These are phyloP conservation scores for Oscheius onirici DNA, from an alignment of 2,888 invertebrate species.

Conservation along the genomic window DNA sequence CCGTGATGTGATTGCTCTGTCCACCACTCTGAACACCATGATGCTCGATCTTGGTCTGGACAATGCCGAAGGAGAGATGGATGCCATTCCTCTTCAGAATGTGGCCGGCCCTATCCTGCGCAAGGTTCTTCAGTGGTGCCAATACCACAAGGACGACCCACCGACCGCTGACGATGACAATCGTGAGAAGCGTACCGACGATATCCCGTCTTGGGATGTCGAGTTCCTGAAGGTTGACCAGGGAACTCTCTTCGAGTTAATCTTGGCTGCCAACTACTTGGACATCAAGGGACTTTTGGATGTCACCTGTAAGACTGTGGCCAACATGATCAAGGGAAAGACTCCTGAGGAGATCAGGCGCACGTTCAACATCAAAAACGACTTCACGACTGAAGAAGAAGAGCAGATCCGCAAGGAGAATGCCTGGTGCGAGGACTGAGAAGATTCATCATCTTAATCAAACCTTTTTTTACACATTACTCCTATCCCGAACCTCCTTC, in stretches of 20 bases:
- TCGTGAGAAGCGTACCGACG: constrained; percentile 97
- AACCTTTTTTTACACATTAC: neutral
- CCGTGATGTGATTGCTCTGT: constrained; percentile 95
- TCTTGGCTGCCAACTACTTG: constrained; percentile 76
- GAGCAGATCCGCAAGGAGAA: constrained; percentile 77
- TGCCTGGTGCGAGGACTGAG: constrained; percentile 69
- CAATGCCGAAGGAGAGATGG: constrained; percentile 29
- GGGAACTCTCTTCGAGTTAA: constrained; percentile 92
- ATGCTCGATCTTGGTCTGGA: constrained; percentile 78
- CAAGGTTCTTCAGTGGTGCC: constrained; percentile 78
- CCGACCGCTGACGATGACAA: constrained; percentile 90
- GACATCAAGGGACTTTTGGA: constrained; percentile 79
- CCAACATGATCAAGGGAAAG: constrained; percentile 77
- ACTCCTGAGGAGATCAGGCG: constrained; percentile 76
- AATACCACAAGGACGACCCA: constrained; percentile 80
- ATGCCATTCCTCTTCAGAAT: constrained; percentile 83
- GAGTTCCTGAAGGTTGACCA: constrained; percentile 98
- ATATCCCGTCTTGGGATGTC: constrained; percentile 98
- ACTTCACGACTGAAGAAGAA: constrained; percentile 86
- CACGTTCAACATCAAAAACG: constrained; percentile 76
- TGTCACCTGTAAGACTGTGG: constrained; percentile 89
- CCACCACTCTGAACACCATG: constrained; percentile 97
- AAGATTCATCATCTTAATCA: neutral
- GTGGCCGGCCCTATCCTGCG: constrained; percentile 95
- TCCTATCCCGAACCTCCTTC: neutral